Base-by-base conservation (phyloP, 2,888 invertebrate genomes). In the Pardosa pseudoannulata region DNA sequence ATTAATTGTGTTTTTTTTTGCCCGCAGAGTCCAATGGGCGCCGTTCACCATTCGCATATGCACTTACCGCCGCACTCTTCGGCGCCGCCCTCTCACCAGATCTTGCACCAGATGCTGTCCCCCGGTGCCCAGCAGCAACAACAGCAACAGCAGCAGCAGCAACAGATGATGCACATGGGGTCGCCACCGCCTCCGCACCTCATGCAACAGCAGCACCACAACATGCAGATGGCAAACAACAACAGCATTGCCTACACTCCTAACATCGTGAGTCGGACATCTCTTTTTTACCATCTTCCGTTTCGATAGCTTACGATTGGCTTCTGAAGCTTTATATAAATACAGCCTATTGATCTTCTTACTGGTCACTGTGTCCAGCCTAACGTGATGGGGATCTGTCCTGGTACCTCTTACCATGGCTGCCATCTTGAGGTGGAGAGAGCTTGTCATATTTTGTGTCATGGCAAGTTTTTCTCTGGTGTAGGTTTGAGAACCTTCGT, bases 61-160 rank as follows among this genome's bases (percentile, higher is more conserved):
- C 82, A 76, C 28, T 31, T 78, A 19, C 62, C 75, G 13, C 76
- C 71, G 5, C 76, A 81, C 16, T 70, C 74, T 11, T 68, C 78
- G 9, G 50, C 72, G 0, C 75, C 75, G 1, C 86, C 79, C 13
- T 74, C 86, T 19, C 86, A 78, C 71, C 87, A 87, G 41, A 76
- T 87, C 46, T 56, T 87, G 11, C 87, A 87, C 19, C 87, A 87
- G 31, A 86, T 86, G 86, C 80, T 87, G 0, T 75, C 79, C 9
- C 85, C 85, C 0, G 74, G 74, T 13, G 46, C 71, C 7, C 76
- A 71, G 23, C 76, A 68, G 0, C 80, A 80, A 64, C 82, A 80
- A 32, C 79, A 79, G 31, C 81, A 74, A n/a, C 85, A 85, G 41
- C 65, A 67, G 39, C 85, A 82, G 29, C 80, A 81, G 27, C 78